Conservation (phyloP, 2,888 invertebrate genomes). For the Polyommatus iphigenia region DNA sequence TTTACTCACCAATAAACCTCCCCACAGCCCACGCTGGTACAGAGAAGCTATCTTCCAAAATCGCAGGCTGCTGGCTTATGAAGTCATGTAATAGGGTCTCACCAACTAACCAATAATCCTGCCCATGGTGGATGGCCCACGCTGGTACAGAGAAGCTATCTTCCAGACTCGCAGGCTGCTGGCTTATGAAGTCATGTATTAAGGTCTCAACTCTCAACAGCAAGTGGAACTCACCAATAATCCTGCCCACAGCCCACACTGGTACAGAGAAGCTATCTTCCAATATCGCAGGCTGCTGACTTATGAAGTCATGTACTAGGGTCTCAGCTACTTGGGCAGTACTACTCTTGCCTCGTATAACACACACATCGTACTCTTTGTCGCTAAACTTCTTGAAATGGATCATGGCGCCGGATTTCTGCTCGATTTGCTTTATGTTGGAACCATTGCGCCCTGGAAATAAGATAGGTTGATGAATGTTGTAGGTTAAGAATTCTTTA, state of each 20-base stretch:
- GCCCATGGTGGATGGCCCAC: no score
- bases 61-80: constrained; percentile 84
- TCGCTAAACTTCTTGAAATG: constrained; percentile 76
- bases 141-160: no score
- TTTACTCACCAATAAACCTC: constrained; percentile 85
- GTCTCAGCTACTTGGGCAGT: constrained; percentile 86
- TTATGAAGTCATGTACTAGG: constrained; percentile 83
- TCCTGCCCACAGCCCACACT: constrained; percentile 82
- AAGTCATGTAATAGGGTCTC: constrained; percentile 79
- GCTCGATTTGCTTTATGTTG: constrained; percentile 88
- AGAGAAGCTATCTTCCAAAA: constrained; percentile 83
- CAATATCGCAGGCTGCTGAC: constrained; percentile 84
- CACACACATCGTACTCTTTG: constrained; percentile 82
- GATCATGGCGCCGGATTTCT: constrained; percentile 83
- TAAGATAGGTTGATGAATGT: background rate
- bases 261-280: constrained; percentile 85
- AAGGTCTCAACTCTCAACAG: no score
- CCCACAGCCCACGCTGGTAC: constrained; percentile 85
- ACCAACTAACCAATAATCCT: constrained; percentile 79
- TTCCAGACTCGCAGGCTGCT: no score
- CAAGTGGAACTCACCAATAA: no score
- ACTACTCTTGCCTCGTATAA: constrained; percentile 85
- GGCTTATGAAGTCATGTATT: no score
- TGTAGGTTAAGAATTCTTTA: background rate
- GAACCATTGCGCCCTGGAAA: constrained; percentile 83